Base-by-base conservation (phyloP, 2,888 invertebrate genomes). In the Eucriotettix oculatus region DNA sequence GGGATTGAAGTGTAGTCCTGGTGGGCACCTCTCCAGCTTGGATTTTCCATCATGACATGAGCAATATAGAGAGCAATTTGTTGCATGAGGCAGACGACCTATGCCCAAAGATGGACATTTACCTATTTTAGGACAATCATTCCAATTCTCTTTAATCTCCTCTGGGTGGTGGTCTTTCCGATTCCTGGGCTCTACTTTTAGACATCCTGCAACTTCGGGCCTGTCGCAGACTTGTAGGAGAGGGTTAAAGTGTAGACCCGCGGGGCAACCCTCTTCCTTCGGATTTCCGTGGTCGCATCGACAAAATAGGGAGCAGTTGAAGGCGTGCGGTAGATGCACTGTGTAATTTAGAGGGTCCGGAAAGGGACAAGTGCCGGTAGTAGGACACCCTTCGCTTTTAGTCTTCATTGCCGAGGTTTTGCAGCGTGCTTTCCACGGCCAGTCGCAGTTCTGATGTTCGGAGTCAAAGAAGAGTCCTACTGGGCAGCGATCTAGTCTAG, bases 161-260 rank as follows among this genome's bases (percentile, higher is more conserved):
- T 29, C 29, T 29, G 7, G 29, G 29, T 29, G 29, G 7, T 29
- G 29, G 2, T 29, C 29, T 29, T 29, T 29, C 29, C 2, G 29
- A 29, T 29, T 29, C 29, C 29, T 29, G 7, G 7, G 29, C 7
- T 29, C 29, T 2, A 7, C 1, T 10, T 12, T 53, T 29, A 29
- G 29, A 43, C 67, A 67, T 10, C 60, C 61, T 43, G 62, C 65
- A 52, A 64, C 59, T 61, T 61, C 62, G 1, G 67, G 67, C 67
- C 67, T 66, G 52, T 66, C 66, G 58, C 67, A 67, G 10, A 66
- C 63, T 43, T 63, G 62, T 7, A 66, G 64, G 14, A 61, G 62
- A 3, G 64, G 57, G 54, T 67, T 66, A 64, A 67, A 67, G 56
- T 66, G 66, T 48, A 67, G 59, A 16, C 63, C 65, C n/a, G 58